Conservation (phyloP, 2,797 vertebrate genomes). For the Pachyuromys duprasi region DNA sequence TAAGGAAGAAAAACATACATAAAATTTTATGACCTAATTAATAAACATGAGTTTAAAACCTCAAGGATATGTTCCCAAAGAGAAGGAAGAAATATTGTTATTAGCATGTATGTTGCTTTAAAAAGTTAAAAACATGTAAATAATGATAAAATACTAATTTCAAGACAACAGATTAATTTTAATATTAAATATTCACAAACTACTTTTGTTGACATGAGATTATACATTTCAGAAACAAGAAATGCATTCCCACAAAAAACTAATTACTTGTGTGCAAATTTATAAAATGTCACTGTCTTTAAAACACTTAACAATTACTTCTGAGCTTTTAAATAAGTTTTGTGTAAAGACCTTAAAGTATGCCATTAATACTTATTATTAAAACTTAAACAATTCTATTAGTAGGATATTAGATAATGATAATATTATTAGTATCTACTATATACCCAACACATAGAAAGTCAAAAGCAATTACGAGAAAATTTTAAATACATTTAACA, state of each 20-base stretch:
- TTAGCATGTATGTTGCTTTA: background rate
- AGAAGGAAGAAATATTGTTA: slow-evolving; percentile 12
- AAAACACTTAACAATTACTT: slow-evolving; percentile 39
- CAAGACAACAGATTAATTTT: slow-evolving; percentile 19
- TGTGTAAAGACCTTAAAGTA: slow-evolving; percentile 22
- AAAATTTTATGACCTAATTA: slow-evolving; percentile 54
- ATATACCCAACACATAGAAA: slow-evolving; percentile 22
- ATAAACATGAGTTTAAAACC: slow-evolving; percentile 38
- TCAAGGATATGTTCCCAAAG: slow-evolving; percentile 18
- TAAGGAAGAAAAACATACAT: slow-evolving; percentile 83
- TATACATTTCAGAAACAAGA: slow-evolving; percentile 57
- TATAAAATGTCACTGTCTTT: slow-evolving; percentile 35
- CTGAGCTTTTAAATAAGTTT: slow-evolving; percentile 55
- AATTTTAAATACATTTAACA: slow-evolving; percentile 46
- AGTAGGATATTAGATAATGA: slow-evolving; percentile 1
- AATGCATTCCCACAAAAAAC: slow-evolving; percentile 21
- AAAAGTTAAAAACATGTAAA: slow-evolving; percentile 27
- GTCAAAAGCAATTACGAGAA: slow-evolving; percentile 25
- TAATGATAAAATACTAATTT: slow-evolving; percentile 27
- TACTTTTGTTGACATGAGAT: slow-evolving; percentile 36
- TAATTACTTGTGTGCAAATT: slow-evolving; percentile 52
- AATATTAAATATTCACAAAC: slow-evolving; percentile 52
- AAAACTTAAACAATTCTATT: slow-evolving; percentile 45
- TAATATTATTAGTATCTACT: slow-evolving; percentile 11
- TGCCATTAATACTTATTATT: slow-evolving; percentile 15